Evolutionary conservation across 2,888 invertebrate genomes (phyloP).

Genomic region (Meghimatium bilineatum): DNA sequence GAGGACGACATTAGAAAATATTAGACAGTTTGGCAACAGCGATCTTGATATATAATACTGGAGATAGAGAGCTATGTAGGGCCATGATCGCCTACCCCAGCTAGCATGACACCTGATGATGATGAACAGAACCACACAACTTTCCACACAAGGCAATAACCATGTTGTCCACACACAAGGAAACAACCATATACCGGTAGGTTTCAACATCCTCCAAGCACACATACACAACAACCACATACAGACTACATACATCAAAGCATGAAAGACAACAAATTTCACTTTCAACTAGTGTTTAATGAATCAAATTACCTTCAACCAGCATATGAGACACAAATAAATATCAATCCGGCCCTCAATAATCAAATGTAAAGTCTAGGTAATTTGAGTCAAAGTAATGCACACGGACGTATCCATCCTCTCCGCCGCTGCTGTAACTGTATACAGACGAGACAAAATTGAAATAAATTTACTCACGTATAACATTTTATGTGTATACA

Average conservation of each 20-base stretch:
- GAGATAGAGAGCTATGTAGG: too few relatives aligned
- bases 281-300: neutral
- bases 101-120: too few relatives aligned
- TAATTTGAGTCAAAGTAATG: slow-evolving; percentile 97
- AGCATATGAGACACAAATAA: neutral
- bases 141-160: too few relatives aligned
- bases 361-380: slow-evolving; percentile 96
- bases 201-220: too few relatives aligned
- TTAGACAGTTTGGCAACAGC: too few relatives aligned
- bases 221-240: neutral
- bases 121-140: too few relatives aligned
- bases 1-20: too few relatives aligned
- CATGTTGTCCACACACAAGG: too few relatives aligned
- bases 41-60: too few relatives aligned
- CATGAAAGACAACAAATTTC: neutral
- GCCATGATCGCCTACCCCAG: too few relatives aligned
- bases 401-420: slow-evolving; percentile 97
- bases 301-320: neutral
- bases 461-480: neutral
- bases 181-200: too few relatives aligned
- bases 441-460: slow-evolving; percentile 44
- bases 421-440: slow-evolving; percentile 96
- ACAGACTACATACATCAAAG: neutral
- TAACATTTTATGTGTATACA: too few relatives aligned
- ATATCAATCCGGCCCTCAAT: slow-evolving; percentile 65